These are phyloP conservation scores for Hipparchia sbordonii DNA, from an alignment of 2,888 invertebrate species.

Conservation along the genomic window DNA sequence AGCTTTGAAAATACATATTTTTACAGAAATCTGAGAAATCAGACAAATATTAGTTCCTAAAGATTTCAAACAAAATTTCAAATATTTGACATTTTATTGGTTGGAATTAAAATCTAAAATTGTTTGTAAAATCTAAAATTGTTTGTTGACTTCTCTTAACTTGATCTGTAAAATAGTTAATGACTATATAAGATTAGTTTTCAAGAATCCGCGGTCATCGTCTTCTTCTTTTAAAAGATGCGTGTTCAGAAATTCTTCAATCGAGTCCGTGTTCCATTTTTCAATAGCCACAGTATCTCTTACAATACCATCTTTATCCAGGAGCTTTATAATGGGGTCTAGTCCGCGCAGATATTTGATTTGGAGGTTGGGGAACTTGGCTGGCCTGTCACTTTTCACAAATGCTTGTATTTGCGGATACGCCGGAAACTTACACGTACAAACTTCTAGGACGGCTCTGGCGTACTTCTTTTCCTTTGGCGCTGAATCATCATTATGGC, in stretches of 20 bases:
- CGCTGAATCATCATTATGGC: conserved; percentile 87
- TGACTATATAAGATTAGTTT: conserved; percentile 80
- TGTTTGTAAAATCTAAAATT: too few species aligned
- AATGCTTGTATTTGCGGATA: conserved; percentile 99
- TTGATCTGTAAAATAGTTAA: not conserved
- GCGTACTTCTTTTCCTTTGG: conserved; percentile 90
- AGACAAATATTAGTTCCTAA: too few species aligned
- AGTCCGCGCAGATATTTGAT: conserved; percentile 96
- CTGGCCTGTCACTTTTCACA: conserved; percentile 95
- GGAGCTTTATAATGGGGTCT: conserved; percentile 96
- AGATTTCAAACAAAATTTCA: too few species aligned
- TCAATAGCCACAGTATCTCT: conserved; percentile 96
- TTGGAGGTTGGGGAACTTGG: conserved; percentile 94
- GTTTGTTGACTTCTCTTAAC: too few species aligned
- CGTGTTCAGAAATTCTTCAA: conserved; percentile 97
- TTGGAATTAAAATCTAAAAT: too few species aligned
- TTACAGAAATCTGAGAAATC: too few species aligned
- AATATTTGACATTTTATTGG: too few species aligned
- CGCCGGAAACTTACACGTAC: conserved; percentile 98
- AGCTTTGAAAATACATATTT: too few species aligned
- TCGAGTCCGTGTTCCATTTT: conserved; percentile 99
- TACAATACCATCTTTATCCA: conserved; percentile 92
- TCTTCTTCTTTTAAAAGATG: conserved; percentile 87
- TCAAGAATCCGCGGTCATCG: conserved; percentile 81
- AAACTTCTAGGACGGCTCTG: conserved; percentile 96